Base-by-base conservation (phyloP, 2,797 vertebrate species). In the Xenentodon cancila region DNA sequence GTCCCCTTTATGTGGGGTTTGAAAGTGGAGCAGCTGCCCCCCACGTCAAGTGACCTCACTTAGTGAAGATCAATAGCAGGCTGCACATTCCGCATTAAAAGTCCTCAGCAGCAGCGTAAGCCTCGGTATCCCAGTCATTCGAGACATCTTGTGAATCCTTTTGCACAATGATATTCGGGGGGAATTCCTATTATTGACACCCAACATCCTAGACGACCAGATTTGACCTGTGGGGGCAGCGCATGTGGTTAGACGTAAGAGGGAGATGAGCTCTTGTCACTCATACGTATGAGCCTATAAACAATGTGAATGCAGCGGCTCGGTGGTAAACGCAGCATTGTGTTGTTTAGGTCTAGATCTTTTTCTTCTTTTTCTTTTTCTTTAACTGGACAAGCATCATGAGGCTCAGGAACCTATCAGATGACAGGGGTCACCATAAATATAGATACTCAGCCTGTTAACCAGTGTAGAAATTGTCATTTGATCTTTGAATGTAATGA, bases 101-200 rank as follows among this genome's bases (percentile, higher is more conserved):
- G 69, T 87, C 84, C 78, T 67, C 66, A 64, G 63, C 59, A 84
- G 84, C 90, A 82, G 85, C 81, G 73, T 55, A 48, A 82, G 66
- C 71, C 20, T 66, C 66, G 88, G 91, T 77, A 92, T 92, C 84
- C 78, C 85, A 89, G 77, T 59, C 85, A 91, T 91, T 44, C 68
- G 40, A 77, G 79, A 70, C 81, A 90, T 90, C 78, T 69, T 70
- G 64, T 71, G 81, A 82, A 79, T 87, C 71, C 65, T 73, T 88
- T 71, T 73, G 54, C 80, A 64, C 47, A 19, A 59, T 74, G 70
- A 92, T 83, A 90, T 88, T 89, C 80, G 22, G 69, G 73, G 52
- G 25, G 64, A 89, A 93, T 92, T 92, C 92, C 86, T 77, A 54
- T 86, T 80, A 88, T 88, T 83, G 73, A 87, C 68, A 66, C 53